Evolutionary conservation across 2,797 vertebrate genomes (phyloP).

Genomic region (Toxotes lorentzi): DNA sequence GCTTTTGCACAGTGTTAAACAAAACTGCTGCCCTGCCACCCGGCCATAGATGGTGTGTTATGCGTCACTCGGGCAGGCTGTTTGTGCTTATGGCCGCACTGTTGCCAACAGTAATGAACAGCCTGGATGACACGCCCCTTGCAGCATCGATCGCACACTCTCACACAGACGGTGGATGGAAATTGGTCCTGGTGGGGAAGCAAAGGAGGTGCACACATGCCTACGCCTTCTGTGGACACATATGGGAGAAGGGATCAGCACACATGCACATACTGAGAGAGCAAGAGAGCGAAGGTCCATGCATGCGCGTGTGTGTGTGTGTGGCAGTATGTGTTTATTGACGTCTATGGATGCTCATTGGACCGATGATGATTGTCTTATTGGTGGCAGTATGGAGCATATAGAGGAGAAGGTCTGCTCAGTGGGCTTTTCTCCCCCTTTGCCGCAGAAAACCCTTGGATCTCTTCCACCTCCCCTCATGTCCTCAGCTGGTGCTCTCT

Average conservation of each 20-base stretch:
- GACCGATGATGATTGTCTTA: conserved; percentile 76
- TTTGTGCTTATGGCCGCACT: conserved; percentile 62
- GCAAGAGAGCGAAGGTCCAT: neutral
- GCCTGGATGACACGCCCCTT: conserved; percentile 62
- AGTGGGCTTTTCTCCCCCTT: conserved; percentile 32
- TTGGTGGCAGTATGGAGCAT: conserved; percentile 76
- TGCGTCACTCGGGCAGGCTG: conserved; percentile 61
- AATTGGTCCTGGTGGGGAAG: conserved; percentile 76
- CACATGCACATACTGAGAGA: conserved; percentile 72
- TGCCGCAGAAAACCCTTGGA: conserved; percentile 66
- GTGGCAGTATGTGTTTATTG: conserved; percentile 49
- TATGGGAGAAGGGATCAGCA: conserved; percentile 71
- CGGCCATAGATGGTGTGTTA: conserved; percentile 26
- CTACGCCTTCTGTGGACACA: conserved; percentile 78
- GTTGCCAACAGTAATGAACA: conserved; percentile 78
- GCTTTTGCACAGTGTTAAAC: conserved; percentile 24
- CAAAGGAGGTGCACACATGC: conserved; percentile 72
- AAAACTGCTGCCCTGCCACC: conserved; percentile 27
- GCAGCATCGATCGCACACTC: conserved; percentile 72
- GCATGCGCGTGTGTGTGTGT: conserved; percentile 4
- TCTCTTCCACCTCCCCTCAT: conserved; percentile 64
- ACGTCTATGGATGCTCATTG: conserved; percentile 49
- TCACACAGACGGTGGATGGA: conserved; percentile 76
- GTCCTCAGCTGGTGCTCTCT: conserved; percentile 71
- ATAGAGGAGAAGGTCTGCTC: conserved; percentile 61